Conservation (phyloP, 2,797 vertebrate genomes). For the Smutsia gigantea region DNA sequence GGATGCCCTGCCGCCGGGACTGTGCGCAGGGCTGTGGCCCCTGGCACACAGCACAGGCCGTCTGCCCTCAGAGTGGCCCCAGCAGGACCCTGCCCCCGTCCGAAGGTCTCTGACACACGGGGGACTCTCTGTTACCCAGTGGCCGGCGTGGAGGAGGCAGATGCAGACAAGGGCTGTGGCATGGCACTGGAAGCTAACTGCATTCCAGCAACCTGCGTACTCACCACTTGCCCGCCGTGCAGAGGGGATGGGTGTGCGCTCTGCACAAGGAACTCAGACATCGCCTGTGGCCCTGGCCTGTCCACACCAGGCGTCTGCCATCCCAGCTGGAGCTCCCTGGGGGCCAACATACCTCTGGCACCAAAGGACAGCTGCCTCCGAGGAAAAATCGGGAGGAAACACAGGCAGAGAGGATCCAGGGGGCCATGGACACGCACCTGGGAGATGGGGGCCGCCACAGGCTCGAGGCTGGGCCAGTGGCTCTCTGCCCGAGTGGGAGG, state of each 20-base stretch:
- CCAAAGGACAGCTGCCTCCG: too few relatives aligned
- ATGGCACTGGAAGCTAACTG: slow-evolving; percentile 90
- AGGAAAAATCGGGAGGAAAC: too few relatives aligned
- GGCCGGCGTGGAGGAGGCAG: slow-evolving; percentile 78
- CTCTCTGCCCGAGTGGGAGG: too few relatives aligned
- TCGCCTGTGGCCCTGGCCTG: slow-evolving; percentile 72
- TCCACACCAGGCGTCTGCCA: fast-evolving
- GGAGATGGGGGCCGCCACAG: too few relatives aligned
- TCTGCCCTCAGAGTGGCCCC: neutral
- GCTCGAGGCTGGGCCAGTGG: too few relatives aligned
- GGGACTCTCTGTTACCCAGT: neutral
- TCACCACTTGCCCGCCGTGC: slow-evolving; percentile 87
- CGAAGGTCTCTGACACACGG: too few relatives aligned
- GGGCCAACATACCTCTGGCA: too few relatives aligned
- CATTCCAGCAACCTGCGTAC: slow-evolving; percentile 86
- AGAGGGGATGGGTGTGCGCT: slow-evolving; percentile 88
- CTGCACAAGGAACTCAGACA: slow-evolving; percentile 86
- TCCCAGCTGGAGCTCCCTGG: neutral
- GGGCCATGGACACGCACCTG: too few relatives aligned
- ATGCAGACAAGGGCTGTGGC: slow-evolving; percentile 88
- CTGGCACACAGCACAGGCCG: fast-evolving
- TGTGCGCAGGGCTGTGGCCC: fast-evolving
- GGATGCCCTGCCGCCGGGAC: neutral
- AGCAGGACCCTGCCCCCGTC: neutral
- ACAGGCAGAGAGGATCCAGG: too few relatives aligned